Evolutionary conservation across 2,888 invertebrate species (phyloP), one percentile per base, ranked within the genome.

Genomic region (Brachylomia viminalis): DNA sequence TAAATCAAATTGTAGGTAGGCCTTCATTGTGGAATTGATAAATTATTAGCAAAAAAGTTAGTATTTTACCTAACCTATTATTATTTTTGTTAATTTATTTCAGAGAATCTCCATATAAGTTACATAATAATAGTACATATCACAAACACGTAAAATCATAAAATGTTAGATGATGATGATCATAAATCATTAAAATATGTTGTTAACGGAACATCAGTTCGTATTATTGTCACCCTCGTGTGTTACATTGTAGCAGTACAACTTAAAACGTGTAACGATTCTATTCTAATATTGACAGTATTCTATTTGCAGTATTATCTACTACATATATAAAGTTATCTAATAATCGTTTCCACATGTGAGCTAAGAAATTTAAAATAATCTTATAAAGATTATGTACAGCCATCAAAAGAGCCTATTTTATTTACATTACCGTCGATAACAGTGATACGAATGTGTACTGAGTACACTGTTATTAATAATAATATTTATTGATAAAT

Each of bases 401-500:
- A 83, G 79, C 82, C 86, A 89, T 90, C 87, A 87, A 88, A 88
- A 87, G 86, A 87, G 86, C 88, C 90, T 88, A 88, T 91, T 90
- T 86, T 94, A 89, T 94, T 94, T 92, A 92, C 94, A 86, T 88
- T 89, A 75, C 77, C 66, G 74, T 90, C 90, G 94, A 94, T 94
- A 93, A 90, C 83, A 77, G 81, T 85, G 92, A 92, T 92, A 92
- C 61, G 78, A 85, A 74, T 90, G 88, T 89, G 84, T 90, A 89
- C 88, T 42, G 47, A 66, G 83, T 82, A 87, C 83, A 78, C 82
- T 80, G 78, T 74, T 77, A 87, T 82, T 88, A 91, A 87, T 92
- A 92, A 91, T 92, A 91, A 90, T 91, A 91, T 81, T 87, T 89
- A 90, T 90, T 87, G 93, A 93, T 95, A 95, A 92, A 90, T 90